phyloP scores from a whole-genome alignment of 2,113 vertebrate species.

The Leptosomus discolor region DNA sequence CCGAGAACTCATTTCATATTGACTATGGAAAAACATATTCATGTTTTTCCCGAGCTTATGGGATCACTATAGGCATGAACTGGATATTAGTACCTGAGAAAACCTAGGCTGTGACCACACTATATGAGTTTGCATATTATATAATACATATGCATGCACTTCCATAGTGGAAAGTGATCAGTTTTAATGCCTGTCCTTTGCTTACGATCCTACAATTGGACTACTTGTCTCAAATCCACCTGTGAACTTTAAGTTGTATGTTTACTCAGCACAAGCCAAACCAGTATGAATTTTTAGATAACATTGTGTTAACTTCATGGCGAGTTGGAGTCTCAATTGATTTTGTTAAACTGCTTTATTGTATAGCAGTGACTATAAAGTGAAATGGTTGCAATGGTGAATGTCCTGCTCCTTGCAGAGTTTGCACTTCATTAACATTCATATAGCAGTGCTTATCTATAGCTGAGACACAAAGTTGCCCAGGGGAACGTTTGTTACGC shows the following conservation, averaged over 20 bases:
- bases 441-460: not conserved
- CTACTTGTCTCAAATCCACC: not conserved
- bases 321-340: not conserved
- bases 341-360: not conserved
- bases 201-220: not conserved
- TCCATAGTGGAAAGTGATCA: not conserved
- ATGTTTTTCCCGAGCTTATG: not conserved
- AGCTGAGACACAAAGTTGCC: not conserved
- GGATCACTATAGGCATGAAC: not conserved
- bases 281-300: not conserved
- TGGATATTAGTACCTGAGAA: not conserved
- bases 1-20: not conserved
- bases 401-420: not conserved
- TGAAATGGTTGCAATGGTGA: not conserved
- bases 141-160: not conserved
- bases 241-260: not conserved
- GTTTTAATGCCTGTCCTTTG: not conserved
- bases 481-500: conserved; percentile 30
- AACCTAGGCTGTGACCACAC: not conserved
- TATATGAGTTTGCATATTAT: not conserved
- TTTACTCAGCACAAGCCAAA: not conserved
- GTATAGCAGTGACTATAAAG: not conserved
- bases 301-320: not conserved
- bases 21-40: not conserved
- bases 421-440: conserved; percentile 7